Evolutionary conservation across 1,140 invertebrate genomes (phyloP), one percentile per base, ranked within the genome.

Genomic region (Manduca sexta): DNA sequence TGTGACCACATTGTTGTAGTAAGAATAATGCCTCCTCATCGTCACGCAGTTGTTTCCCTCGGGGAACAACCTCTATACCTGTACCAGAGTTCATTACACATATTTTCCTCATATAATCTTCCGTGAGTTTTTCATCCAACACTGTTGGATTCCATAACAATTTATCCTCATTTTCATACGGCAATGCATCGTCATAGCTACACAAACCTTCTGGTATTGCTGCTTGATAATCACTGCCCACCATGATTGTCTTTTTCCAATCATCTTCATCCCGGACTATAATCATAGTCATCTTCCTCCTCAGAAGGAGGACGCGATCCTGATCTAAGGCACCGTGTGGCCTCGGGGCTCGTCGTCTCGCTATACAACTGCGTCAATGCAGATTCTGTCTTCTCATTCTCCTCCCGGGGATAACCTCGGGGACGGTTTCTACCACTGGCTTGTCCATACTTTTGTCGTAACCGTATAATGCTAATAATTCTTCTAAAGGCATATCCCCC

Each of bases 111-210:
- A 98, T 88, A 75, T 96, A 98, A 14, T 94, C 91, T 69, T 96
- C 94, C 13, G 93, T 92, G 50, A 92, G 89, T 41, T 90, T 87
- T 69, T 94, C 92, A 15, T 89, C 88, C 38, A 97, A 87, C 55
- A 90, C 89, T 62, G 87, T 89, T 1, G 97, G 97, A 82, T 97
- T 94, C 97, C 97, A 99, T 1, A 98, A 83, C 47, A 98, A 87
- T 82, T 97, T 95, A 75, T 98, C 97, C 81, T 98, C 95, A 88
- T 98, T 98, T 87, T 98, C 96, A 85, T 98, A 98, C 0, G 96
- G 96, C 54, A 95, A 88, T 3, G 94, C 94, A 87, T 97, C 95
- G 71, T 95, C 97, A 86, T 98, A 98, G 69, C 92, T 92, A 69
- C 92, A 93, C 3, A 98, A 86, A 13, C 95, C 96, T 80, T 97